phyloP scores from a whole-genome alignment of 1,140 invertebrate species.

The Micrasema longulum region DNA sequence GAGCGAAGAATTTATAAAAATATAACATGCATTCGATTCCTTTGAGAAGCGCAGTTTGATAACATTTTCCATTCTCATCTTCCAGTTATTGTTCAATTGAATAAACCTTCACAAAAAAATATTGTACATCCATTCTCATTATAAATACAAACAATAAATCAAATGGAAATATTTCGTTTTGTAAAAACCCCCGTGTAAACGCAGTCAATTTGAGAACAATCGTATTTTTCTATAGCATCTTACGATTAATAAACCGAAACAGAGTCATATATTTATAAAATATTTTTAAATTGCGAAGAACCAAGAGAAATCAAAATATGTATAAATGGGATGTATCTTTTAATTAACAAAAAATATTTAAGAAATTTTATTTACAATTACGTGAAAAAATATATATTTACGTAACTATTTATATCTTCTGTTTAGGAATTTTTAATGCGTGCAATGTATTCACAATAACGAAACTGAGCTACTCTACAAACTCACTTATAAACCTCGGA shows the following conservation, averaged over 20 bases:
- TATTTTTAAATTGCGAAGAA: conserved; percentile 23
- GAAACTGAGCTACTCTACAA: no score
- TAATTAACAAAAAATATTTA: neutral
- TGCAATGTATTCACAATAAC: no score
- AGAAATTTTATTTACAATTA: no score
- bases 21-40: no score
- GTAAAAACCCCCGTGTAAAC: neutral
- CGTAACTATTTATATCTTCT: no score
- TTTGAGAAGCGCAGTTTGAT: conserved; percentile 11
- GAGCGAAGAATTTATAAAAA: conserved; percentile 47
- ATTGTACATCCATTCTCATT: no score
- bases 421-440: no score
- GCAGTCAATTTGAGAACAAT: conserved; percentile 33
- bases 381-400: no score
- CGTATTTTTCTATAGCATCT: conserved; percentile 18
- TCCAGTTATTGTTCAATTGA: no score
- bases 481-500: no score
- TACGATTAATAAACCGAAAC: neutral
- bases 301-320: neutral
- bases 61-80: conserved; percentile 3
- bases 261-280: conserved; percentile 35
- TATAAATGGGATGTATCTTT: conserved; percentile 1
- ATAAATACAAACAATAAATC: neutral
- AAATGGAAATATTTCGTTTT: neutral
- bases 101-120: no score